These are phyloP conservation scores for Bombus terrestris DNA, from an alignment of 1,140 invertebrate species.

Conservation along the genomic window DNA sequence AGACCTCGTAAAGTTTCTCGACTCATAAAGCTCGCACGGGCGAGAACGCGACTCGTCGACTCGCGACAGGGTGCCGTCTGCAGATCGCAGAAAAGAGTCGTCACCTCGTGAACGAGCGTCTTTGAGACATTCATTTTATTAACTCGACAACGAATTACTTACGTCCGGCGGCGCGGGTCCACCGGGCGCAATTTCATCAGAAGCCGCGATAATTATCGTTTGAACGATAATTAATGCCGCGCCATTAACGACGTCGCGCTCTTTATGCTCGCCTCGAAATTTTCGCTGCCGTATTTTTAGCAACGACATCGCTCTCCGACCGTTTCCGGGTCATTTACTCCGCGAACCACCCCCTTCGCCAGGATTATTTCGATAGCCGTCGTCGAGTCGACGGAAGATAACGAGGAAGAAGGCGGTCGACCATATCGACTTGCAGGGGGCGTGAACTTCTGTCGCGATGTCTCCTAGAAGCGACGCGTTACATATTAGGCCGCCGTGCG, in stretches of 20 bases:
- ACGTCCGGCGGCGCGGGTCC: constrained; percentile 18
- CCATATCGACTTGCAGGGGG: neutral
- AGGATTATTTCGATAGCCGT: constrained; percentile 49
- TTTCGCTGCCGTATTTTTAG: constrained; percentile 46
- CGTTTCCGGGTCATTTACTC: constrained; percentile 64
- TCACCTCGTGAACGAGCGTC: neutral
- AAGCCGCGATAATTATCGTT: constrained; percentile 3
- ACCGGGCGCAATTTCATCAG: constrained; percentile 14
- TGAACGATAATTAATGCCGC: constrained; percentile 54
- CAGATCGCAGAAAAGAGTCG: neutral
- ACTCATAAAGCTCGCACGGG: constrained; percentile 56
- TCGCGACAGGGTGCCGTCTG: constrained; percentile 28
- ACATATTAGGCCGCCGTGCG: constrained; percentile 70
- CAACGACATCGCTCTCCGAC: neutral
- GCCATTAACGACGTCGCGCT: constrained; percentile 25
- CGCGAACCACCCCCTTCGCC: constrained; percentile 4
- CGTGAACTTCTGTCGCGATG: constrained; percentile 52
- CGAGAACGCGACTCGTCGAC: neutral
- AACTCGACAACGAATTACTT: constrained; percentile 50
- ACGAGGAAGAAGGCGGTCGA: constrained; percentile 26
- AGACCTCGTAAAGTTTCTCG: neutral
- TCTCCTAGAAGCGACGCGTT: constrained; percentile 66
- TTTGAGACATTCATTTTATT: constrained; percentile 53
- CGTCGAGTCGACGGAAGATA: constrained; percentile 35
- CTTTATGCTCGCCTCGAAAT: constrained; percentile 14